Percentiles rank a stretch among this genome's conserved stretches.
These are phyloP conservation scores for Dendrolimus houi DNA, from an alignment of 2,888 invertebrate genomes.

Conservation along the genomic window DNA sequence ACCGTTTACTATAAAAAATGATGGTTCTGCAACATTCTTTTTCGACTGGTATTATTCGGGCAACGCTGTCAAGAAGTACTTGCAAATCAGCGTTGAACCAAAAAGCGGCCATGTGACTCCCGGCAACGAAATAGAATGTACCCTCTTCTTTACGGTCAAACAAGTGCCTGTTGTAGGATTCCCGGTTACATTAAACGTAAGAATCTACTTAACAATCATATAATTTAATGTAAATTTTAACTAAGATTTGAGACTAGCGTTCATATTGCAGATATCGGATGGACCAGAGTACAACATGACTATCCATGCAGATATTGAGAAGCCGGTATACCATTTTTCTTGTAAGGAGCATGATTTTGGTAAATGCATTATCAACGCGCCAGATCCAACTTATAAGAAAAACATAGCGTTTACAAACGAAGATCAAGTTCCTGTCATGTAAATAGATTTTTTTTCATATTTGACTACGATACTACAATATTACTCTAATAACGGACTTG, in stretches of 20 bases:
- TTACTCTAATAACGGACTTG: too few relatives aligned
- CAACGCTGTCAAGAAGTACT: conserved; percentile 48
- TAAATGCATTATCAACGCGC: conserved; percentile 77
- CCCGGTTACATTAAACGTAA: conserved; percentile 49
- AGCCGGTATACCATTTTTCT: conserved; percentile 77
- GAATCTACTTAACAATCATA: conserved; percentile 8
- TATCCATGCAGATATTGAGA: conserved; percentile 75
- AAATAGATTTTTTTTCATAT: conserved; percentile 10
- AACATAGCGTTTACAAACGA: conserved; percentile 48
- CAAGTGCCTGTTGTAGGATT: conserved; percentile 56
- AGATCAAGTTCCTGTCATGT: conserved; percentile 48
- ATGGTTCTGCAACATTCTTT: conserved; percentile 62
- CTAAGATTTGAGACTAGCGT: not conserved
- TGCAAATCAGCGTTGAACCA: conserved; percentile 51
- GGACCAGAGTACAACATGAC: conserved; percentile 79
- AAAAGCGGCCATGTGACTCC: conserved; percentile 50
- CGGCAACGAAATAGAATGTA: conserved; percentile 43
- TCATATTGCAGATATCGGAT: conserved; percentile 73
- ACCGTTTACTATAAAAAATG: conserved; percentile 53
- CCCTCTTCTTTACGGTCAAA: conserved; percentile 46
- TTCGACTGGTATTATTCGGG: conserved; percentile 54
- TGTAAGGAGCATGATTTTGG: conserved; percentile 80
- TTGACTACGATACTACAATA: too few relatives aligned
- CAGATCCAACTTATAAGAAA: conserved; percentile 60
- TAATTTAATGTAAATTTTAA: too few relatives aligned